A percentile compares a stretch with the other conserved stretches of the same genome.
phyloP scores from a whole-genome alignment of 2,797 vertebrate genomes.

The Netta rufina region DNA sequence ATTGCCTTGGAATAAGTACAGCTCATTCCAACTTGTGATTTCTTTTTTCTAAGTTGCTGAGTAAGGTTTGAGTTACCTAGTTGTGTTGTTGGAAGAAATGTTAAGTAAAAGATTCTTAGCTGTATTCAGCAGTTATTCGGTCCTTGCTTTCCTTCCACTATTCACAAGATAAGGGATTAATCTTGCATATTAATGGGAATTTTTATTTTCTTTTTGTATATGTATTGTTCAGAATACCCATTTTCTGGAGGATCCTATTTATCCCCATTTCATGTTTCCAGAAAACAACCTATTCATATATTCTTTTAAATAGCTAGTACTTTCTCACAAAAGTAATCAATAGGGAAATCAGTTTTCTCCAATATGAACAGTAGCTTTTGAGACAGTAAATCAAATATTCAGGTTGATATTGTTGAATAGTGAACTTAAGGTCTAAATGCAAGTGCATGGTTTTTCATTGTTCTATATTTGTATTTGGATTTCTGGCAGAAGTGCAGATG shows the following conservation, averaged over 20 bases:
- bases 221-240: neutral
- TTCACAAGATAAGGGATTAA: neutral
- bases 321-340: neutral
- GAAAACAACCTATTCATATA: neutral
- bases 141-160: neutral
- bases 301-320: neutral
- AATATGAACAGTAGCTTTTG: neutral
- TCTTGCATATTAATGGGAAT: neutral
- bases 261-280: neutral
- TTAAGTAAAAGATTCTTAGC: neutral
- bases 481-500: neutral
- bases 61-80: neutral
- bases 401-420: neutral
- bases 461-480: neutral
- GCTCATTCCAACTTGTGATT: neutral
- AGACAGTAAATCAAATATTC: neutral
- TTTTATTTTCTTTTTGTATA: neutral
- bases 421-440: neutral
- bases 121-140: neutral
- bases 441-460: neutral
- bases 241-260: neutral
- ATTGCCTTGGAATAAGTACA: neutral
- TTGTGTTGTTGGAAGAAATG: neutral
- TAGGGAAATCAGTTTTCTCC: neutral
- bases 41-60: neutral